These are phyloP conservation scores for Rhopalosiphum padi DNA, from an alignment of 1,140 invertebrate genomes.

Conservation along the genomic window DNA sequence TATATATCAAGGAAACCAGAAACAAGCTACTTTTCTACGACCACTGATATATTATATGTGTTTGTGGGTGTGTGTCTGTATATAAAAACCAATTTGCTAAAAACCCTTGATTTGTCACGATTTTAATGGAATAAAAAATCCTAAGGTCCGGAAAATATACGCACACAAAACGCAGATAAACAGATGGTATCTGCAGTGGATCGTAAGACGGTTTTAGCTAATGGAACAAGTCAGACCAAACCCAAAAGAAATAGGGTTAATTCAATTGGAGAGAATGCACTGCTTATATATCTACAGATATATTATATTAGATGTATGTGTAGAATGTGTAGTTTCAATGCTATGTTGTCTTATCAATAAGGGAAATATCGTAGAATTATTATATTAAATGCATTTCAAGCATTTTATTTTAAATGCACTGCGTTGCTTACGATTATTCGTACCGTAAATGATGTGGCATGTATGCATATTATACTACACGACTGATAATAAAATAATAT, in stretches of 20 bases:
- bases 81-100: constrained; percentile 50
- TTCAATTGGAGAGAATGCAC: constrained; percentile 30
- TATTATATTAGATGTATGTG: not conserved
- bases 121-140: constrained; percentile 46
- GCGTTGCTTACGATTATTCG: not conserved
- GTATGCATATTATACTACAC: too few species aligned
- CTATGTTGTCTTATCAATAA: not conserved
- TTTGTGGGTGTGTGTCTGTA: not conserved
- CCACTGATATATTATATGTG: not conserved
- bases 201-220: constrained; percentile 25
- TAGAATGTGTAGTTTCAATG: not conserved
- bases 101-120: constrained; percentile 54
- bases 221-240: constrained; percentile 42
- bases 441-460: not conserved
- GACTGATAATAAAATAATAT: not conserved
- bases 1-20: not conserved
- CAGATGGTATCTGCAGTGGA: constrained; percentile 37
- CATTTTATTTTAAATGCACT: not conserved
- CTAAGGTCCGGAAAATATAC: not conserved
- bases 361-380: not conserved
- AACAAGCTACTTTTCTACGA: not conserved
- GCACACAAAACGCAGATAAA: constrained; percentile 31
- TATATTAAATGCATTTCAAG: not conserved
- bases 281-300: not conserved
- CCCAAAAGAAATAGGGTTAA: constrained; percentile 25